Evolutionary conservation across 1,140 invertebrate species (phyloP).

Genomic region (Phthorimaea operculella): DNA sequence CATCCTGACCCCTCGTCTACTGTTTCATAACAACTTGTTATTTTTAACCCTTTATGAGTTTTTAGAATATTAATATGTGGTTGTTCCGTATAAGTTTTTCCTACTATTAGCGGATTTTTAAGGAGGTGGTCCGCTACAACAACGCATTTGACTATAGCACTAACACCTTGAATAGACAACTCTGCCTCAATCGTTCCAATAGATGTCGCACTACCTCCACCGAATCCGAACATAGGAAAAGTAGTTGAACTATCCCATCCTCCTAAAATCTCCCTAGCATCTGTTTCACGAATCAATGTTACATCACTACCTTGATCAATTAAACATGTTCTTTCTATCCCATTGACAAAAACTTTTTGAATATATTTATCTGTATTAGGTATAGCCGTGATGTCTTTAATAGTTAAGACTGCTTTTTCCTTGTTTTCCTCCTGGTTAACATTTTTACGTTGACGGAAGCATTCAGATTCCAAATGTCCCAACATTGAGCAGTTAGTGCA

Average conservation of each 20-base stretch:
- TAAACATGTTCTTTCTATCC: neutral
- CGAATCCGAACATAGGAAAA: conserved; percentile 7
- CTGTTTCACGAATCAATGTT: conserved; percentile 6
- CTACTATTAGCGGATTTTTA: conserved; percentile 5
- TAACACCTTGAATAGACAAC: conserved; percentile 3
- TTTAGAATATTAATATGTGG: conserved; percentile 8
- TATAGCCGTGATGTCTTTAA: neutral
- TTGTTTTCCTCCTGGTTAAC: neutral
- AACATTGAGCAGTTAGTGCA: conserved; percentile 7
- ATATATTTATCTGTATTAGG: neutral
- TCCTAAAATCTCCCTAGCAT: conserved; percentile 4
- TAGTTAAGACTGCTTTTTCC: conserved; percentile 3
- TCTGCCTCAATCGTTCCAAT: conserved; percentile 2
- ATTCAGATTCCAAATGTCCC: conserved; percentile 8
- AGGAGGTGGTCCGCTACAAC: conserved; percentile 2
- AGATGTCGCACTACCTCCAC: conserved; percentile 4
- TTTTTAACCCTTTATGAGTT: conserved; percentile 5
- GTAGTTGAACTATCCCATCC: neutral
- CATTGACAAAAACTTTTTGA: conserved; percentile 7
- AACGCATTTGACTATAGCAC: conserved; percentile 5
- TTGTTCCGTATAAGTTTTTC: conserved; percentile 8
- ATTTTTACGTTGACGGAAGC: neutral
- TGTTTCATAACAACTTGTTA: conserved; percentile 1
- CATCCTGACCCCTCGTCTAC: neutral
- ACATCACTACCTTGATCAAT: conserved; percentile 9